These are phyloP conservation scores for Phasianus colchicus DNA, from an alignment of 2,113 vertebrate genomes.

Conservation along the genomic window DNA sequence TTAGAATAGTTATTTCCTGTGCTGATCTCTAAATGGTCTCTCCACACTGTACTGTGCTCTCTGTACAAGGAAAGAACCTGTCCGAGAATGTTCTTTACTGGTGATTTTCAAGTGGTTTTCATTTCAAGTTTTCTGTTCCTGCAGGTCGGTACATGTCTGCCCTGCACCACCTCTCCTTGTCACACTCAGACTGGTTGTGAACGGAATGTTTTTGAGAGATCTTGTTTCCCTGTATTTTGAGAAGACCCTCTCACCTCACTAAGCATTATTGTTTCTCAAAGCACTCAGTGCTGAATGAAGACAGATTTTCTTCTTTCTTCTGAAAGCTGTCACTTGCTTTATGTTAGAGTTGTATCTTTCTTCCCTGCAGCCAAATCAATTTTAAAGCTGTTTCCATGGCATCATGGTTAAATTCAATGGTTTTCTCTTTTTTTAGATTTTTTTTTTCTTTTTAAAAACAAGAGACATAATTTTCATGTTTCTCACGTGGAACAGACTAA, in stretches of 20 bases:
- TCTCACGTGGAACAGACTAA: background rate
- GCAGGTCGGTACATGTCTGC: background rate
- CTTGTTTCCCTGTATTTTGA: background rate
- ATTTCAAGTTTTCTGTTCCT: background rate
- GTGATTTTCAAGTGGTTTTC: background rate
- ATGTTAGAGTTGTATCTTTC: background rate
- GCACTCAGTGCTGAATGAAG: background rate
- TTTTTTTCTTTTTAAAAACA: background rate
- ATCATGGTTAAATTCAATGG: background rate
- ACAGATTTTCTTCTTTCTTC: background rate
- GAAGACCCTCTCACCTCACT: background rate
- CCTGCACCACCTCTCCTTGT: background rate
- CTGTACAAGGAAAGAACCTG: background rate
- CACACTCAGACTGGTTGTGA: background rate
- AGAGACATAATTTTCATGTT: background rate
- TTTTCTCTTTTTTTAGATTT: background rate
- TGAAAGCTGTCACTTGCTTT: background rate
- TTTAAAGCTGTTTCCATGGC: conserved; percentile 36
- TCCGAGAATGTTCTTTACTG: background rate
- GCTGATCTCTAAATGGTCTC: background rate
- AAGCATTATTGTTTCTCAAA: background rate
- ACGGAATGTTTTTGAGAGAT: background rate
- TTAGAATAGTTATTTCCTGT: background rate
- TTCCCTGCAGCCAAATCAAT: background rate
- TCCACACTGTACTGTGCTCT: rapidly evolving